Percentiles rank a stretch among this genome's conserved stretches.
These are phyloP conservation scores for Latrodectus geometricus DNA, from an alignment of 1,140 invertebrate genomes.

Conservation along the genomic window DNA sequence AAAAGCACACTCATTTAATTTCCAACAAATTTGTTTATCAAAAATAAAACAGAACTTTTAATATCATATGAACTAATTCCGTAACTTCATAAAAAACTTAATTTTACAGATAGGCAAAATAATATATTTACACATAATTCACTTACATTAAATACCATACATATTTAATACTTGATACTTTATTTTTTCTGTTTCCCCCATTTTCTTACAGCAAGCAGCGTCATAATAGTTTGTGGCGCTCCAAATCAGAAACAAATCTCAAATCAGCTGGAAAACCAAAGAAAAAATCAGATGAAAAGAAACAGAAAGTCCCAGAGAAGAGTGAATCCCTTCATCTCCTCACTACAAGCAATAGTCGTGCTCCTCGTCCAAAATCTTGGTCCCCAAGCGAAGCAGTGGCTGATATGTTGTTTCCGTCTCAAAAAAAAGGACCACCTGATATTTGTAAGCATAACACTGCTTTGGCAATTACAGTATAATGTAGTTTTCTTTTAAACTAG, in stretches of 20 bases:
- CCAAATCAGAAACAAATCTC: constrained; percentile 92
- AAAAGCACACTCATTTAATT: too few relatives aligned
- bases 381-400: constrained; percentile 75
- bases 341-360: constrained; percentile 41
- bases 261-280: constrained; percentile 70
- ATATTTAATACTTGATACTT: too few relatives aligned
- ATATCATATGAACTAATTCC: too few relatives aligned
- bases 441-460: constrained; percentile 4
- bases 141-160: too few relatives aligned
- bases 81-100: too few relatives aligned
- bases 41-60: too few relatives aligned
- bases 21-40: too few relatives aligned
- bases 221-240: constrained; percentile 86
- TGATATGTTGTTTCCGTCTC: constrained; percentile 54
- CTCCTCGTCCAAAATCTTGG: constrained; percentile 81
- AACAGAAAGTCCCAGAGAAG: constrained; percentile 53
- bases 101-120: too few relatives aligned
- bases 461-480: not conserved
- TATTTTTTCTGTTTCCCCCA: too few relatives aligned
- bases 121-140: too few relatives aligned
- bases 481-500: not conserved
- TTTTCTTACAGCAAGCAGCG: constrained; percentile 75
- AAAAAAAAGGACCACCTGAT: not conserved
- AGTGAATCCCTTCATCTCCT: constrained; percentile 56
- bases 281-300: constrained; percentile 43